Evolutionary conservation across 1,140 invertebrate species (phyloP).

Genomic region (Diprion similis): DNA sequence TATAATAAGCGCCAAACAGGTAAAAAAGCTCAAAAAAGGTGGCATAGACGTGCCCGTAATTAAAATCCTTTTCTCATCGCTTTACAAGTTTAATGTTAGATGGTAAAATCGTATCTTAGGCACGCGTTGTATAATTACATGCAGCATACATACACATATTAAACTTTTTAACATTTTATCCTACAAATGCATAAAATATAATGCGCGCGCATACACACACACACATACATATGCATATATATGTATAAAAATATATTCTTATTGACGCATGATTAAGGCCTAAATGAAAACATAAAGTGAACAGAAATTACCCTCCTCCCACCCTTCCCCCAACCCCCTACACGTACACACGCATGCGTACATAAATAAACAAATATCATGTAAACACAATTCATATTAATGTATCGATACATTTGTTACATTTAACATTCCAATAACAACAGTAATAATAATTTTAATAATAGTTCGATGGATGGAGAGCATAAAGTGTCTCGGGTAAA

Average conservation of each 20-base stretch:
- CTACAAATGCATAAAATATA: not conserved
- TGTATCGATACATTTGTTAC: conserved; percentile 37
- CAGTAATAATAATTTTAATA: conserved; percentile 12
- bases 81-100: too few relatives aligned
- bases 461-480: not conserved
- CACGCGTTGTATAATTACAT: too few relatives aligned
- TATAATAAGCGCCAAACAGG: too few relatives aligned
- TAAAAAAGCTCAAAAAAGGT: too few relatives aligned
- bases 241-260: conserved; percentile 15
- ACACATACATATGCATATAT: not conserved
- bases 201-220: not conserved
- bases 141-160: too few relatives aligned
- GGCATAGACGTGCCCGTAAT: too few relatives aligned
- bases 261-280: conserved; percentile 44
- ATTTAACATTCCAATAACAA: conserved; percentile 34
- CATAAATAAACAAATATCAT: conserved; percentile 31
- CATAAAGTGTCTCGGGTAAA: not conserved
- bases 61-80: too few relatives aligned
- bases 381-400: conserved; percentile 31
- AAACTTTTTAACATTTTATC: too few relatives aligned
- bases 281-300: conserved; percentile 32
- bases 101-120: too few relatives aligned
- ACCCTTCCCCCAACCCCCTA: not conserved
- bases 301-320: conserved; percentile 17
- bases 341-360: conserved; percentile 29